These are phyloP conservation scores for Formica exsecta DNA, from an alignment of 1,140 invertebrate species.

Conservation along the genomic window DNA sequence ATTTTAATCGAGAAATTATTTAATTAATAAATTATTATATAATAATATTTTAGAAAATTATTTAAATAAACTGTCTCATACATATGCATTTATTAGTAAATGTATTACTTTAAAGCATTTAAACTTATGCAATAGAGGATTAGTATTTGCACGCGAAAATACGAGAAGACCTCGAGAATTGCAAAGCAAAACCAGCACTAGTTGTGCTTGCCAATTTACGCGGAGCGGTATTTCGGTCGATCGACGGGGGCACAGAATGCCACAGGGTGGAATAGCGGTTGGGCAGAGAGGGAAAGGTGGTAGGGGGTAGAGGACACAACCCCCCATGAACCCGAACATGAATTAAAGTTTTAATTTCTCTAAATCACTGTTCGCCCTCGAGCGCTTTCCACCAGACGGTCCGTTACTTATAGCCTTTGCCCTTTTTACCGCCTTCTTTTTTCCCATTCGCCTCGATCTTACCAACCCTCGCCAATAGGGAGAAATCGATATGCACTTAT, in stretches of 20 bases:
- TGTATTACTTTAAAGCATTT: neutral
- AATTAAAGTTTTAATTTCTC: conserved; percentile 88
- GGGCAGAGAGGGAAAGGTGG: conserved; percentile 35
- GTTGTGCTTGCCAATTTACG: conserved; percentile 80
- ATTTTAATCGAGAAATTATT: neutral
- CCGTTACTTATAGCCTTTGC: conserved; percentile 86
- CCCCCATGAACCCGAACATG: conserved; percentile 84
- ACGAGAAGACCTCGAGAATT: conserved; percentile 54
- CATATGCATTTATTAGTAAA: neutral
- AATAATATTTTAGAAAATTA: neutral
- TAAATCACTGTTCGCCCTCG: conserved; percentile 86
- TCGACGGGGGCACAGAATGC: conserved; percentile 66
- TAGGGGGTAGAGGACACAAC: conserved; percentile 65
- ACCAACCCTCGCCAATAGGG: conserved; percentile 71
- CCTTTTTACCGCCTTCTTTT: conserved; percentile 83
- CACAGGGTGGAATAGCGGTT: conserved; percentile 55
- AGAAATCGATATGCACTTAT: conserved; percentile 83
- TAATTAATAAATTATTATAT: neutral
- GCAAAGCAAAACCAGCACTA: conserved; percentile 78
- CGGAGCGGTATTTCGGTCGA: conserved; percentile 75
- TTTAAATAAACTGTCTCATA: neutral
- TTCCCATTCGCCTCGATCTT: conserved; percentile 76
- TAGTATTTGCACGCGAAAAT: conserved; percentile 16
- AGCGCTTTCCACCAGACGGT: conserved; percentile 85
- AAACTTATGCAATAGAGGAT: neutral